Evolutionary conservation across 2,888 invertebrate genomes (phyloP).

Genomic region (Tanypteryx hageni): DNA sequence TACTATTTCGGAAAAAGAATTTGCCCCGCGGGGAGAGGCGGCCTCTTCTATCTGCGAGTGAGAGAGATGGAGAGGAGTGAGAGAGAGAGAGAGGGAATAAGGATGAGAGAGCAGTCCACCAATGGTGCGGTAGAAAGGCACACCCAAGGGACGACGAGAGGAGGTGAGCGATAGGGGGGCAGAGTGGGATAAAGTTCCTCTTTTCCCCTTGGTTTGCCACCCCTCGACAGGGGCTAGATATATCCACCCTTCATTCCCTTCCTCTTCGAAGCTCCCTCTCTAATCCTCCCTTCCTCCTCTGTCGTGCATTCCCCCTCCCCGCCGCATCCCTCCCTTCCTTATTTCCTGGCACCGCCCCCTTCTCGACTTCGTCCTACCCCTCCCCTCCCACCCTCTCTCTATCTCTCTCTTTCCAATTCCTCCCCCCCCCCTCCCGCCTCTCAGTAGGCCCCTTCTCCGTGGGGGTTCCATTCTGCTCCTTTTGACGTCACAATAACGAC

Average conservation of each 20-base stretch:
- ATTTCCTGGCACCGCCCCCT: not conserved
- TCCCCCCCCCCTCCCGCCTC: no score
- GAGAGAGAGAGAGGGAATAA: not conserved
- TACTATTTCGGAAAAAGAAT: not conserved
- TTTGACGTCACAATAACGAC: not conserved
- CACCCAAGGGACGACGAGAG: not conserved
- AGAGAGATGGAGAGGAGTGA: not conserved
- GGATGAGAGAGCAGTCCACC: not conserved
- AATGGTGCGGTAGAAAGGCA: conserved; percentile 5
- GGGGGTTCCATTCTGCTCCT: not conserved
- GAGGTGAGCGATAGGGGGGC: no score
- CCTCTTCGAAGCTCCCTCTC: not conserved
- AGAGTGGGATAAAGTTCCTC: no score
- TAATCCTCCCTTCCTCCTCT: no score
- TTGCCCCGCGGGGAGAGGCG: not conserved
- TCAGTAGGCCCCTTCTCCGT: no score
- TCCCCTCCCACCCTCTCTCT: no score
- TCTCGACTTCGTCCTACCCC: not conserved
- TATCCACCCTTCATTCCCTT: not conserved
- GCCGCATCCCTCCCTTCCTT: no score
- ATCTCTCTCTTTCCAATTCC: no score
- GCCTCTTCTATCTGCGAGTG: not conserved
- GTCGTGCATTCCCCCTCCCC: no score
- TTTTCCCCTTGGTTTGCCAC: no score
- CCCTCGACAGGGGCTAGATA: no score